Evolutionary conservation across 2,113 vertebrate genomes (phyloP).

Genomic region (Corydoras maculifer): DNA sequence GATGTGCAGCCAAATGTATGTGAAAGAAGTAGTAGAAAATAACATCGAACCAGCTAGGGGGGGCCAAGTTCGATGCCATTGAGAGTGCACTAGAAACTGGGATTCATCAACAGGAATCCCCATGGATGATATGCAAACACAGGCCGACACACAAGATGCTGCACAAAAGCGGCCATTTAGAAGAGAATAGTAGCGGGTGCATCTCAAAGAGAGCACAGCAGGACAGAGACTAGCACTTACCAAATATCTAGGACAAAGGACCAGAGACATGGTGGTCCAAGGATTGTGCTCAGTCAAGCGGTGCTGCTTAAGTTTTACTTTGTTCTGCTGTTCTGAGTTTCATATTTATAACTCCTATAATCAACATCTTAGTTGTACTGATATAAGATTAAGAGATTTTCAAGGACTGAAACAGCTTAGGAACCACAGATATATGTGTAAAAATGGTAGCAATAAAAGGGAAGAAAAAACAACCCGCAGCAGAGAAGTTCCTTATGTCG

Average conservation of each 20-base stretch:
- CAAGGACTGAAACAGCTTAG: no score
- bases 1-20: no score
- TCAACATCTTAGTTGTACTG: no score
- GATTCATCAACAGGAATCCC: conserved; percentile 52
- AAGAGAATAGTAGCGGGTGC: conserved; percentile 54
- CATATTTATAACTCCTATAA: no score
- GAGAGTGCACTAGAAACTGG: conserved; percentile 46
- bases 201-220: conserved; percentile 23
- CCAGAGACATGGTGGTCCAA: conserved; percentile 32
- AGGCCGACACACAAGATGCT: conserved; percentile 55
- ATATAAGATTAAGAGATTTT: no score
- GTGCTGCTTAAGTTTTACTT: conserved; percentile 22
- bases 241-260: conserved; percentile 32
- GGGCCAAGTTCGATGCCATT: conserved; percentile 56
- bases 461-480: no score
- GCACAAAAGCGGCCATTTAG: conserved; percentile 63
- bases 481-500: conserved; percentile 44
- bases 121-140: conserved; percentile 65
- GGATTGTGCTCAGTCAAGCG: conserved; percentile 42
- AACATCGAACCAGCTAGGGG: no score
- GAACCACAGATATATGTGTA: no score
- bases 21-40: no score
- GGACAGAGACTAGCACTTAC: conserved; percentile 14
- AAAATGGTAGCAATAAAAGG: no score
- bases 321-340: no score